Conservation (phyloP, 1,140 invertebrate species). For the Bombus confusus region DNA sequence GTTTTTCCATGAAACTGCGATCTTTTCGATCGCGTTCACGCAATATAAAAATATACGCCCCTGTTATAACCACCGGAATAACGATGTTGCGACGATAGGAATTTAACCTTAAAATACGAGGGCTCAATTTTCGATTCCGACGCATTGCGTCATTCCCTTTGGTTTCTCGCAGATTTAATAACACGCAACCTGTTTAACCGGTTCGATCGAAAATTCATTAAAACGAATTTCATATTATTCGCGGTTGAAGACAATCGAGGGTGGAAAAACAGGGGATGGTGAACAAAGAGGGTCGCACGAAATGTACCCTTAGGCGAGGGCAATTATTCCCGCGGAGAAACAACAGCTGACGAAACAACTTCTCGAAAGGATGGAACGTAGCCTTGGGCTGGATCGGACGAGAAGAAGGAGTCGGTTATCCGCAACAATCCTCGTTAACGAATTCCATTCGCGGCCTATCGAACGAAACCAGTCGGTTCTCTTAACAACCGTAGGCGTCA, state of each 20-base stretch:
- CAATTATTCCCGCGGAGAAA: constrained; percentile 10
- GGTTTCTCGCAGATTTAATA: background rate
- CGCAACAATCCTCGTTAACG: constrained; percentile 35
- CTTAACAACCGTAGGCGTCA: constrained; percentile 8
- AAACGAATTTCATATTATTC: background rate
- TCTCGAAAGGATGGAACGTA: background rate
- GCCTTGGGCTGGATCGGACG: background rate
- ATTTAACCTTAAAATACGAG: background rate
- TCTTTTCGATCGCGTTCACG: background rate
- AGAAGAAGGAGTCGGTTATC: constrained; percentile 31
- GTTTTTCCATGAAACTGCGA: background rate
- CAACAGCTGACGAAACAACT: constrained; percentile 10
- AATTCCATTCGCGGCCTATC: constrained; percentile 2
- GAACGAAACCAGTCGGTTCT: constrained; percentile 1
- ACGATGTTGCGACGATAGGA: background rate
- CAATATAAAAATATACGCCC: background rate
- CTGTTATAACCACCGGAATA: background rate
- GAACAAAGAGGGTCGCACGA: background rate
- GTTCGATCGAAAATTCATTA: background rate
- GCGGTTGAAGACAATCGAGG: background rate
- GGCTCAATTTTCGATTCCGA: background rate
- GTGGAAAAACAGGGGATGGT: too few relatives aligned
- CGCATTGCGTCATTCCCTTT: too few relatives aligned
- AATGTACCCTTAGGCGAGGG: too few relatives aligned
- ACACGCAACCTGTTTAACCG: background rate